Base-by-base conservation (phyloP, 2,888 invertebrate species). In the Acholoe squamosa region DNA sequence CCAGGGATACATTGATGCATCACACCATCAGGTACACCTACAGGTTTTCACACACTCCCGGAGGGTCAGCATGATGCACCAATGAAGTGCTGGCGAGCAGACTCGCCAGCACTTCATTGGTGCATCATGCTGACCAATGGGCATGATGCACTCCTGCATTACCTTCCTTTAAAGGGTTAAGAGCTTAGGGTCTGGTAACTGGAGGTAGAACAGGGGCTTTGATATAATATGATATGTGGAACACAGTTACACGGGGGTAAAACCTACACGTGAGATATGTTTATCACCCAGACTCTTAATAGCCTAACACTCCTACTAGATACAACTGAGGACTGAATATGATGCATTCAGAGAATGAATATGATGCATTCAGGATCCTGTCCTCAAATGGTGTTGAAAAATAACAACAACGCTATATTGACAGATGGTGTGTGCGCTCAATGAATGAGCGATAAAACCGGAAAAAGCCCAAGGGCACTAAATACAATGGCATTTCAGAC, bases 241-340 rank as follows among this genome's bases (percentile, higher is more conserved):
- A 67, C 67, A 67, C 67, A 67, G 7, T n/a, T n/a, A 67, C 67
- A 67, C 14, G 19, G n/a, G n/a, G 7, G 54, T 54, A 54, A 10
- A n/a, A n/a, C 7, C 67, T 67, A 67, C 67, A 25, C 7, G 67
- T 67, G 67, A 67, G 67, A 67, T 67, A 67, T 67, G 67, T 67
- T 67, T 12, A 67, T 67, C 67, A 67, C 67, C 14, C 14, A 67
- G 67, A 67, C 67, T 12, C 19, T 25, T 67, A 54, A 19, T 54
- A 54, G 67, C 7, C 12, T 7, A 7, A n/a, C n/a, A 67, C 67
- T n/a, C 67, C 14, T 54, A 54, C 54, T 10, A 14, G 54, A 54
- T 14, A 54, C 19, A 19, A 54, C 19, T 19, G 54, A 14, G 54
- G 10, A 19, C 19, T 54, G 19, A 54, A 19, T 54, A 54, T 54